Percentiles rank a stretch among this genome's conserved stretches.
Conservation (phyloP, 2,797 vertebrate species). For the Melanotaenia trifasciata region DNA sequence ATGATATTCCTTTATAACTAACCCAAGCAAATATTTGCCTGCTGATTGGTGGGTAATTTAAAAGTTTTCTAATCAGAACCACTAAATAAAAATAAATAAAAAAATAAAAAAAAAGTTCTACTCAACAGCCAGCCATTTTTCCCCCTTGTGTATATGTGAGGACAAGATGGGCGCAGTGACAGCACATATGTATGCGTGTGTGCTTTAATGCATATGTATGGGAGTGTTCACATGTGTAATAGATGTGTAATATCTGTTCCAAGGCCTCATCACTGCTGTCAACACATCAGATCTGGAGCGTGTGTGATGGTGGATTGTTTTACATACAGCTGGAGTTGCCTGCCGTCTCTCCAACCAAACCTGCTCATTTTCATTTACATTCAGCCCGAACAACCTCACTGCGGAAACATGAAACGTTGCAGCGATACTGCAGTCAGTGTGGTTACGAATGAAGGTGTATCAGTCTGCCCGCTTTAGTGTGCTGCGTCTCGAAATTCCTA, state of each 20-base stretch:
- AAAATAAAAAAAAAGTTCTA: conserved; percentile 12
- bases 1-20: background rate
- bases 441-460: conserved; percentile 5
- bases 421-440: background rate
- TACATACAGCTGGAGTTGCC: conserved; percentile 73
- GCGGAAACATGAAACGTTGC: conserved; percentile 39
- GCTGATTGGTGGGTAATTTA: conserved; percentile 5
- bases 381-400: conserved; percentile 52
- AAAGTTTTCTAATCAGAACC: conserved; percentile 15
- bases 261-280: conserved; percentile 73
- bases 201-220: conserved; percentile 38
- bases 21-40: background rate
- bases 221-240: conserved; percentile 67
- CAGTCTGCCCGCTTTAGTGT: background rate
- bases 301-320: conserved; percentile 73
- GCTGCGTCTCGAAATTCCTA: conserved; percentile 5
- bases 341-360: conserved; percentile 51
- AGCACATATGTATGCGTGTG: conserved; percentile 39
- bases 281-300: conserved; percentile 65
- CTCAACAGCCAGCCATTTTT: background rate
- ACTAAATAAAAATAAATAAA: background rate
- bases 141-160: conserved; percentile 12
- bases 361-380: conserved; percentile 71
- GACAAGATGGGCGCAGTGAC: conserved; percentile 12
- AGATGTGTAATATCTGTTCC: conserved; percentile 71